phyloP scores from a whole-genome alignment of 2,797 vertebrate species.

The Todus mexicanus region DNA sequence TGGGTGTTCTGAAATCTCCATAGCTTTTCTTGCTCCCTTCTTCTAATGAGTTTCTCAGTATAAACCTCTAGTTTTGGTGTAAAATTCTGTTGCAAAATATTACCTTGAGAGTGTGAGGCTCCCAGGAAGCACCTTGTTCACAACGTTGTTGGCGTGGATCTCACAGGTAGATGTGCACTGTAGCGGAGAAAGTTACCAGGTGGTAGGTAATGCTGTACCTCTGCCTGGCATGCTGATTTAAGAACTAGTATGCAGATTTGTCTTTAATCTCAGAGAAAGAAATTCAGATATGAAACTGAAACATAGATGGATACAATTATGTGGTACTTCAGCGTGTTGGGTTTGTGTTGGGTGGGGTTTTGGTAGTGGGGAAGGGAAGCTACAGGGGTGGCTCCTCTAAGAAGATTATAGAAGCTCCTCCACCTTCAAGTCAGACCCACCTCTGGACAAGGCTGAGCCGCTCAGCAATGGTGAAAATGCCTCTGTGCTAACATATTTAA shows the following conservation, averaged over 20 bases:
- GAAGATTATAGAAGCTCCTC: background rate
- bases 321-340: background rate
- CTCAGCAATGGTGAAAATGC: background rate
- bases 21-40: background rate
- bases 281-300: background rate
- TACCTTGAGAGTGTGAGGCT: background rate
- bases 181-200: background rate
- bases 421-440: background rate
- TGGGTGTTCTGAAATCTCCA: background rate
- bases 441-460: background rate
- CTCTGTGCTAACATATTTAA: background rate
- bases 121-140: background rate
- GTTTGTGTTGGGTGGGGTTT: background rate
- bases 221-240: background rate
- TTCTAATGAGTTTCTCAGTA: background rate
- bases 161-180: background rate
- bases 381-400: background rate
- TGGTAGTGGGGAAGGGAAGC: background rate
- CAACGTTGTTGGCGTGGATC: background rate
- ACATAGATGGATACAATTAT: background rate
- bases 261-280: background rate
- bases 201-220: background rate
- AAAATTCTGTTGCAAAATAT: background rate
- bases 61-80: background rate
- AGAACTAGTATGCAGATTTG: background rate